These are phyloP conservation scores for Schizopygopsis pylzovi DNA, from an alignment of 2,797 vertebrate genomes.

Conservation along the genomic window DNA sequence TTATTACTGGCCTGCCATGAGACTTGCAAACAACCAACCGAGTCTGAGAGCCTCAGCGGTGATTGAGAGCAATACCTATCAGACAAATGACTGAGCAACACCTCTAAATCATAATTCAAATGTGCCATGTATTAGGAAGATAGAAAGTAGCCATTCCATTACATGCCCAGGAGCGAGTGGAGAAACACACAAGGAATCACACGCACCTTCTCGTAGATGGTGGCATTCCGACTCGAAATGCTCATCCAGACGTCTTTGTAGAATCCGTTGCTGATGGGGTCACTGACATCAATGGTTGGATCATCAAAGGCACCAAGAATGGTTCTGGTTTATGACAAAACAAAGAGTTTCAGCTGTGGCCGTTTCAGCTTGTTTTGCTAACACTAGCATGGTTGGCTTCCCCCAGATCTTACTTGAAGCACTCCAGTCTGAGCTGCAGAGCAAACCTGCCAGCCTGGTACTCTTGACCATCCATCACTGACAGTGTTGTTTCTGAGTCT, in stretches of 20 bases:
- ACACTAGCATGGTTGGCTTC: background rate
- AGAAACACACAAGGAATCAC: background rate
- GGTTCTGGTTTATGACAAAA: slow-evolving; percentile 75
- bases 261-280: slow-evolving; percentile 93
- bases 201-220: slow-evolving; percentile 94
- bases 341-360: background rate
- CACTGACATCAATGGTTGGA: slow-evolving; percentile 83
- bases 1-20: slow-evolving; percentile 30
- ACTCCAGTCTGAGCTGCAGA: slow-evolving; percentile 88
- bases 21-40: slow-evolving; percentile 10
- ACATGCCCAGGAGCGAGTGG: background rate
- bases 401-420: slow-evolving; percentile 84
- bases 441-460: slow-evolving; percentile 88
- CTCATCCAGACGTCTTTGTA: slow-evolving; percentile 98
- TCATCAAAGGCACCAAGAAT: slow-evolving; percentile 88
- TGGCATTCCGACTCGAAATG: slow-evolving; percentile 91
- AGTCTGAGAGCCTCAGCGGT: slow-evolving; percentile 1
- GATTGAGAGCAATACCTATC: slow-evolving; percentile 1
- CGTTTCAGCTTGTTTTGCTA: background rate
- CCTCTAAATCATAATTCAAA: slow-evolving; percentile 39
- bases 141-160: background rate
- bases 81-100: slow-evolving; percentile 27
- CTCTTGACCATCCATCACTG: slow-evolving; percentile 87
- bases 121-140: slow-evolving; percentile 19
- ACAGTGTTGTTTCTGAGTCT: slow-evolving; percentile 83